A percentile compares a stretch with the other conserved stretches of the same genome.
These are phyloP conservation scores for Temnothorax rugatulus DNA, from an alignment of 2,888 invertebrate species.

Conservation along the genomic window DNA sequence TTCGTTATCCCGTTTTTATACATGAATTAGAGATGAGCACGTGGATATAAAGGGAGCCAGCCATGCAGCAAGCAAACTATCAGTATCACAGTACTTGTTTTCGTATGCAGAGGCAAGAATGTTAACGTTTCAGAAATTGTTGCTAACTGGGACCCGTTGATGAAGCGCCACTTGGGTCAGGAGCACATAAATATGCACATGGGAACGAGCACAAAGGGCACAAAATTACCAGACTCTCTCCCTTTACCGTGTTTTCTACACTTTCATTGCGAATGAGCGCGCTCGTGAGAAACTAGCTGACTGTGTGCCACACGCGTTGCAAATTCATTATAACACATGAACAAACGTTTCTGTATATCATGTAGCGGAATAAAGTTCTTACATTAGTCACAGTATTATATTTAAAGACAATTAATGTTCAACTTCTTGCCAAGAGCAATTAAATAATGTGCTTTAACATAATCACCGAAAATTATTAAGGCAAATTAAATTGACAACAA, in stretches of 20 bases:
- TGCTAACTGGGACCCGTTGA: slow-evolving; percentile 45
- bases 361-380: slow-evolving; percentile 28
- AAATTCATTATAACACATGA: slow-evolving; percentile 47
- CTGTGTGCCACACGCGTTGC: slow-evolving; percentile 36
- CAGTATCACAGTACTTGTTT: slow-evolving; percentile 47
- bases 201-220: slow-evolving; percentile 54
- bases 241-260: slow-evolving; percentile 52
- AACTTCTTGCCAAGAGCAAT: not conserved
- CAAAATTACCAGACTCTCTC: slow-evolving; percentile 49
- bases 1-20: slow-evolving; percentile 28
- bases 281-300: slow-evolving; percentile 45
- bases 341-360: slow-evolving; percentile 34
- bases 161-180: slow-evolving; percentile 50
- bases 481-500: not conserved
- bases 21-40: slow-evolving; percentile 48
- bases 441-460: not conserved
- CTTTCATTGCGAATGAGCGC: slow-evolving; percentile 54
- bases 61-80: slow-evolving; percentile 43
- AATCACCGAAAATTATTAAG: not conserved
- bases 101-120: slow-evolving; percentile 48
- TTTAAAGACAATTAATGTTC: not conserved
- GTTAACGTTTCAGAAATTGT: slow-evolving; percentile 57
- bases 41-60: slow-evolving; percentile 38
- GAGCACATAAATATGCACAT: slow-evolving; percentile 53
- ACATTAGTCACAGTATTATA: not conserved